Conservation (phyloP, 2,797 vertebrate genomes). For the Halcyon chelicuti region DNA sequence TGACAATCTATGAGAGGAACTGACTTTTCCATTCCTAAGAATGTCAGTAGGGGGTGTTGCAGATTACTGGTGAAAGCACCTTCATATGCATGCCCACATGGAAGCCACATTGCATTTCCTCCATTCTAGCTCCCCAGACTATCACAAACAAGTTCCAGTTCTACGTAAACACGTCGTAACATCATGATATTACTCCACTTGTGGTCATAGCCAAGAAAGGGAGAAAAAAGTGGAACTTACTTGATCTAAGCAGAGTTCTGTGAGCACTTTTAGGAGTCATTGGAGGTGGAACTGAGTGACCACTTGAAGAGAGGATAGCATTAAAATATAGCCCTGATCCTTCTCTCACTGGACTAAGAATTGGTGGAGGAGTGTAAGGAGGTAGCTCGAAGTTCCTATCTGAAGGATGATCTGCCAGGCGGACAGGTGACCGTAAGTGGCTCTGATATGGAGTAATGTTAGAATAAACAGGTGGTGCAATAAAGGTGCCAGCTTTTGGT, state of each 20-base stretch:
- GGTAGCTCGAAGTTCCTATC: conserved; percentile 89
- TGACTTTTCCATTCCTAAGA: neutral
- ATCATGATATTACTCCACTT: neutral
- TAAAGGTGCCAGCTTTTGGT: conserved; percentile 91
- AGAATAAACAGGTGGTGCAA: conserved; percentile 90
- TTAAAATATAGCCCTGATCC: conserved; percentile 98
- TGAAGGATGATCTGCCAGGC: conserved; percentile 87
- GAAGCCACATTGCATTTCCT: neutral
- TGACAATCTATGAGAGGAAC: neutral
- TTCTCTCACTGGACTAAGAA: conserved; percentile 96
- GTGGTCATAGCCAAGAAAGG: neutral
- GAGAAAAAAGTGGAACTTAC: conserved; percentile 80
- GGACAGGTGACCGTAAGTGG: conserved; percentile 94
- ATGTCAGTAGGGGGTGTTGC: neutral
- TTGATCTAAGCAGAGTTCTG: conserved; percentile 93
- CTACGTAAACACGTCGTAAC: neutral
- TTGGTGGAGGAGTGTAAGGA: conserved; percentile 96
- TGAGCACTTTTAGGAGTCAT: conserved; percentile 93
- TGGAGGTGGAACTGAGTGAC: conserved; percentile 86
- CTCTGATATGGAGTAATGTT: conserved; percentile 96
- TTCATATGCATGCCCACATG: neutral
- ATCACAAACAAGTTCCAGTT: neutral
- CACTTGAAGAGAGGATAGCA: conserved; percentile 89
- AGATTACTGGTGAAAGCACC: neutral
- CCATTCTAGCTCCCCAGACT: neutral